Conservation (phyloP, 2,797 vertebrate genomes). For the Limnodromus scolopaceus region DNA sequence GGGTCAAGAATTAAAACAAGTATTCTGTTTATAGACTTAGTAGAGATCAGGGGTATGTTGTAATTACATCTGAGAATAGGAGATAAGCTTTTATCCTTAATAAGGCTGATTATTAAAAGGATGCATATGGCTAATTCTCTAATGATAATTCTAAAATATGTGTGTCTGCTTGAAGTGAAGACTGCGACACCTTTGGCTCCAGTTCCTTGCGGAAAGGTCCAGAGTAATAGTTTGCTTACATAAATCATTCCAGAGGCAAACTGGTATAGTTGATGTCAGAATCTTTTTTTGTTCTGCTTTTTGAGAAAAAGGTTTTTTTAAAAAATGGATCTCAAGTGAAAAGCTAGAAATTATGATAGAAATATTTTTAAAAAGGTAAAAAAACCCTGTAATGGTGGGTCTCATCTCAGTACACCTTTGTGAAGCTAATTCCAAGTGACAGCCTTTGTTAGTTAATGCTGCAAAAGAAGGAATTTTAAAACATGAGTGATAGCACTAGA, state of each 20-base stretch:
- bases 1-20: conserved; percentile 46
- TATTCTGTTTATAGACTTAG: conserved; percentile 47
- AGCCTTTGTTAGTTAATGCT: not conserved
- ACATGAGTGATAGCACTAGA: not conserved
- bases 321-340: not conserved
- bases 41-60: conserved; percentile 2
- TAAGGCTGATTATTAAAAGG: conserved; percentile 14
- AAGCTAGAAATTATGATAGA: not conserved
- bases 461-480: not conserved
- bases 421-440: not conserved
- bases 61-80: conserved; percentile 53
- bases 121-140: not conserved
- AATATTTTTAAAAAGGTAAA: not conserved
- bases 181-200: not conserved
- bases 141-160: conserved; percentile 11
- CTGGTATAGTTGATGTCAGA: not conserved
- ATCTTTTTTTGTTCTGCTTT: not conserved
- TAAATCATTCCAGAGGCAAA: not conserved
- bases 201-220: not conserved
- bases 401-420: not conserved
- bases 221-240: not conserved
- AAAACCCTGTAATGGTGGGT: not conserved
- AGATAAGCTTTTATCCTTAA: conserved; percentile 40
- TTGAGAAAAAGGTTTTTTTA: not conserved
- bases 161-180: not conserved